Percentiles rank a stretch among this genome's conserved stretches.
Conservation (phyloP, 2,888 invertebrate species). For the Temnothorax unifasciatus region DNA sequence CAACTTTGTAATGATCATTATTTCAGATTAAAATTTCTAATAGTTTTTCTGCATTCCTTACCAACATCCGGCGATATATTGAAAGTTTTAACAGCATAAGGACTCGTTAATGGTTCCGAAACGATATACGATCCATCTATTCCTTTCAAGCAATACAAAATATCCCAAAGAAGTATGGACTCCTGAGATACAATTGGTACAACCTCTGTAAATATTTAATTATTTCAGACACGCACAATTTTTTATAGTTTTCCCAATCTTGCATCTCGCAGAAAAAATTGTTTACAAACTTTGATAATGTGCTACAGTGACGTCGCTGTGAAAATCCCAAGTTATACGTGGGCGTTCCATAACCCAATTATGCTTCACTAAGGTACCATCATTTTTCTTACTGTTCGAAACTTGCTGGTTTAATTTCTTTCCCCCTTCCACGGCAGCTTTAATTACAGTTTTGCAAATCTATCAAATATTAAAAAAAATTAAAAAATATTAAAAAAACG, state of each 20-base stretch:
- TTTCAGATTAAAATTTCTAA: not conserved
- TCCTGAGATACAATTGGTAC: conserved; percentile 94
- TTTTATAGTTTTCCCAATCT: not conserved
- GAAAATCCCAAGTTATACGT: conserved; percentile 87
- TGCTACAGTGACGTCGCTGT: conserved; percentile 72
- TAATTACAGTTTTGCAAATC: conserved; percentile 87
- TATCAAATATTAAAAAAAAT: conserved; percentile 70
- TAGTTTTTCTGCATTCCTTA: conserved; percentile 79
- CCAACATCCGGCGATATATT: conserved; percentile 91
- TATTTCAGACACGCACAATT: conserved; percentile 1
- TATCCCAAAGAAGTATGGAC: conserved; percentile 93
- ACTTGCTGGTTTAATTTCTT: conserved; percentile 81
- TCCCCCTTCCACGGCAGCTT: conserved; percentile 86
- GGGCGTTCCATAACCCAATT: conserved; percentile 87
- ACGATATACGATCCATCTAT: conserved; percentile 91
- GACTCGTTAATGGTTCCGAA: conserved; percentile 87
- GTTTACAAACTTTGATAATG: conserved; percentile 80
- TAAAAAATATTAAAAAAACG: no score
- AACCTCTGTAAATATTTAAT: conserved; percentile 81
- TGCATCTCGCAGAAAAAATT: conserved; percentile 34
- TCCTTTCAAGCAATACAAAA: conserved; percentile 93
- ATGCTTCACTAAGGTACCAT: conserved; percentile 78
- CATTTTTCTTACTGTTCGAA: conserved; percentile 76
- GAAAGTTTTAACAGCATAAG: conserved; percentile 89
- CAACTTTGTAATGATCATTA: not conserved